phyloP scores from a whole-genome alignment of 2,113 vertebrate genomes.

The Chionis minor region DNA sequence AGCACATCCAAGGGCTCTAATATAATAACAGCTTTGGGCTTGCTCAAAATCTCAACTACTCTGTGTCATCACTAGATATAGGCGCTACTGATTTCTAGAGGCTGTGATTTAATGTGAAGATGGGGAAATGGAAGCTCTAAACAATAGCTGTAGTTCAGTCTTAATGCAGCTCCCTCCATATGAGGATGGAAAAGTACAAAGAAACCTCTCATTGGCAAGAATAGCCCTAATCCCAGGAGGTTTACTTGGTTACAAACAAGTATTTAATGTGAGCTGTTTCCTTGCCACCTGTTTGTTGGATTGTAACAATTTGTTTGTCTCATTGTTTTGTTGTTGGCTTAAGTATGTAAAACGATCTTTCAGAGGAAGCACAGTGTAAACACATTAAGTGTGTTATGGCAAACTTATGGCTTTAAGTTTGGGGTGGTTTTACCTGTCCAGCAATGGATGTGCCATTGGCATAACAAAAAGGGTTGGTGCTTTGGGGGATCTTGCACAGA shows the following conservation, averaged over 20 bases:
- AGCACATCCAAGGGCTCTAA: not conserved
- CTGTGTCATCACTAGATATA: not conserved
- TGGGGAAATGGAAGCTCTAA: not conserved
- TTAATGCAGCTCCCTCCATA: not conserved
- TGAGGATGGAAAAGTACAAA: not conserved
- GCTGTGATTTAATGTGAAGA: not conserved
- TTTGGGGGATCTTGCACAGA: not conserved
- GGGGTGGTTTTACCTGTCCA: not conserved
- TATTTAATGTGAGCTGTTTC: not conserved
- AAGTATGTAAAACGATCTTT: not conserved
- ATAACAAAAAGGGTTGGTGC: not conserved
- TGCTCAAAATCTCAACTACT: not conserved
- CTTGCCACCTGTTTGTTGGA: not conserved
- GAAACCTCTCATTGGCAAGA: constrained; percentile 1
- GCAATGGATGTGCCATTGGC: not conserved
- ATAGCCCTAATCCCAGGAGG: not conserved
- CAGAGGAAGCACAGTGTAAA: not conserved
- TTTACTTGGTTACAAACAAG: not conserved
- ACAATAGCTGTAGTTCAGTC: not conserved
- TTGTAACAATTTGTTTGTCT: not conserved
- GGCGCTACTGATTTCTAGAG: not conserved
- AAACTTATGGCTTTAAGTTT: not conserved
- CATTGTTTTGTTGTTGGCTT: not conserved
- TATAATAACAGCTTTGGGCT: not conserved
- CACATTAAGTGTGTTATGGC: no score